Conservation (phyloP, 2,888 invertebrate species). For the Zygaena filipendulae region DNA sequence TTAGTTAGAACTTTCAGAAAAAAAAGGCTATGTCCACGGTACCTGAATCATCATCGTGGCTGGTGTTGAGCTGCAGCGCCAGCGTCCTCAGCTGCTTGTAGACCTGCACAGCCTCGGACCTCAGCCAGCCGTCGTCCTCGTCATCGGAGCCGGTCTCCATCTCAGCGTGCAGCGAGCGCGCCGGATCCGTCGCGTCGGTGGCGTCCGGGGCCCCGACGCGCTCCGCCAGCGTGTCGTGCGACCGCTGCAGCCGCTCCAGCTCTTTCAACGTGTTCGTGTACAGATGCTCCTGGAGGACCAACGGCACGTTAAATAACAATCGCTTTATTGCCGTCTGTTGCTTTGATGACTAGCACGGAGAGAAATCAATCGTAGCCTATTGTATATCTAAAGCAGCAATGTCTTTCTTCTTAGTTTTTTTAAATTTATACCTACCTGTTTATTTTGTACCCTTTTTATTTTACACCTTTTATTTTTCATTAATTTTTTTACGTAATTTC, state of each 20-base stretch:
- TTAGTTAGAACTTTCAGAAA: too few relatives aligned
- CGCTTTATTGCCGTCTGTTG: too few relatives aligned
- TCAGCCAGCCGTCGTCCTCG: conserved; percentile 68
- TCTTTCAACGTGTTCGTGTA: conserved; percentile 71
- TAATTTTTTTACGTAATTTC: too few relatives aligned
- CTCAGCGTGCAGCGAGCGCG: conserved; percentile 87
- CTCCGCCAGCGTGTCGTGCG: conserved; percentile 77
- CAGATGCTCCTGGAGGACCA: conserved; percentile 50
- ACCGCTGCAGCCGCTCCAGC: conserved; percentile 76
- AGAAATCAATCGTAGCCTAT: too few relatives aligned
- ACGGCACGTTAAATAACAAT: not conserved
- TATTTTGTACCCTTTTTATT: too few relatives aligned
- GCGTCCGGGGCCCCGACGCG: conserved; percentile 73
- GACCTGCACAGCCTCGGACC: conserved; percentile 74
- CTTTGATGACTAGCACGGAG: too few relatives aligned
- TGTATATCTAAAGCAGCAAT: too few relatives aligned
- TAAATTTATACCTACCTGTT: too few relatives aligned
- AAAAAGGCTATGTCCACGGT: too few relatives aligned
- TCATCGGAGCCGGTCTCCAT: conserved; percentile 82
- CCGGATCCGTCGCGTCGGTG: conserved; percentile 45
- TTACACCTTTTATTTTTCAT: too few relatives aligned
- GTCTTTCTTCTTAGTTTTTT: too few relatives aligned
- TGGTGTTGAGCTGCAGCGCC: conserved; percentile 78
- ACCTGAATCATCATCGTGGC: conserved; percentile 81
- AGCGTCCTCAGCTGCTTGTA: conserved; percentile 79